Percentiles rank a stretch among this genome's conserved stretches.
phyloP scores from a whole-genome alignment of 2,113 vertebrate species.

The Sminthopsis crassicaudata region DNA sequence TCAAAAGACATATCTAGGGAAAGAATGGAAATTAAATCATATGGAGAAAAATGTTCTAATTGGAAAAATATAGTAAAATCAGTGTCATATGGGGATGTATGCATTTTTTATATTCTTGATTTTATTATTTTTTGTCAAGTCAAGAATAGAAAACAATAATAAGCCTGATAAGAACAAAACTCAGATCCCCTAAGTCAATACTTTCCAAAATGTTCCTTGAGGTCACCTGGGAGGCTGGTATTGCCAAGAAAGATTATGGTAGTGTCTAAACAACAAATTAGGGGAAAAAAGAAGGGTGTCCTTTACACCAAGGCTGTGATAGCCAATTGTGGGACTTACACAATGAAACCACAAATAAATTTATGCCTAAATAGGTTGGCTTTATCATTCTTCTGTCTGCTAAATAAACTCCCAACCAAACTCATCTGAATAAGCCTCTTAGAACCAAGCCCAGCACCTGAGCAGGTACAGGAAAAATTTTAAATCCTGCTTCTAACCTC shows the following conservation, averaged over 20 bases:
- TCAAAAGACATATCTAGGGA: conserved; percentile 9
- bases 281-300: not conserved
- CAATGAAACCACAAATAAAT: not conserved
- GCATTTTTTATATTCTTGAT: not conserved
- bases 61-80: conserved; percentile 6
- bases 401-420: not conserved
- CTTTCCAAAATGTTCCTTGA: not conserved
- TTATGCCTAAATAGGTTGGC: not conserved
- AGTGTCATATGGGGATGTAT: not conserved
- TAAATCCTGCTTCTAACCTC: not conserved
- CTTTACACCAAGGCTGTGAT: not conserved
- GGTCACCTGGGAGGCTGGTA: not conserved
- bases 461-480: not conserved
- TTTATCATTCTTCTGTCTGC: not conserved
- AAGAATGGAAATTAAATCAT: conserved; percentile 31
- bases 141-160: not conserved
- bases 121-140: not conserved
- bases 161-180: not conserved
- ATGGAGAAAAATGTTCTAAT: conserved; percentile 32
- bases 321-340: not conserved
- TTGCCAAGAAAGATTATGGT: not conserved
- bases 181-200: not conserved
- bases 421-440: not conserved
- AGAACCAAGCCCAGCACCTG: not conserved
- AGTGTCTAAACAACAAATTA: not conserved